Percentiles rank a stretch among this genome's conserved stretches.
phyloP scores from a whole-genome alignment of 2,113 vertebrate species.

The Brachypteracias leptosomus region DNA sequence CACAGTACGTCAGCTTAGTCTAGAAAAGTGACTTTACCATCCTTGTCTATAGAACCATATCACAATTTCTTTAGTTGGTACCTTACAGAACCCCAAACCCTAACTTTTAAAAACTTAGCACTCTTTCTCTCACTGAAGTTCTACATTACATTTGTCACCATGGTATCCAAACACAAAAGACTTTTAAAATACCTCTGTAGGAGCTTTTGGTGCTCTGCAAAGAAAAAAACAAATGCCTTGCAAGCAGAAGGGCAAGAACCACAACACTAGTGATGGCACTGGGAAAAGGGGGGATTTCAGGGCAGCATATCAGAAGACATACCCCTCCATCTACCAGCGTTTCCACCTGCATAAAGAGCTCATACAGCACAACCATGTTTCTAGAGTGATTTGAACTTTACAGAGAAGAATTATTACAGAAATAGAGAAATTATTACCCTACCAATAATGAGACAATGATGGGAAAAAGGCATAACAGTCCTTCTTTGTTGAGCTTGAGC shows the following conservation, averaged over 20 bases:
- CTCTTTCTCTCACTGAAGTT: background rate
- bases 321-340: background rate
- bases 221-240: background rate
- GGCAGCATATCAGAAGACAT: background rate
- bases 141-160: background rate
- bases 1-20: background rate
- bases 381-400: background rate
- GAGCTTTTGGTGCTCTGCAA: background rate
- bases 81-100: background rate
- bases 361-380: background rate
- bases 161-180: background rate
- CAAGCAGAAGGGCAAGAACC: background rate
- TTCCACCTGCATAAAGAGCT: background rate
- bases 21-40: background rate
- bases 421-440: background rate
- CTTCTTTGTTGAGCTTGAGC: background rate
- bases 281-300: background rate
- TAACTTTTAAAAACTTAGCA: background rate
- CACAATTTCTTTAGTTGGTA: background rate
- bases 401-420: background rate
- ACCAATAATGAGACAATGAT: background rate
- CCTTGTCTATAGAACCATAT: background rate
- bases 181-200: background rate
- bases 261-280: accelerated
- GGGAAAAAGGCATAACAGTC: background rate